Conservation (phyloP, 2,888 invertebrate genomes). For the Gerosis bhagava region DNA sequence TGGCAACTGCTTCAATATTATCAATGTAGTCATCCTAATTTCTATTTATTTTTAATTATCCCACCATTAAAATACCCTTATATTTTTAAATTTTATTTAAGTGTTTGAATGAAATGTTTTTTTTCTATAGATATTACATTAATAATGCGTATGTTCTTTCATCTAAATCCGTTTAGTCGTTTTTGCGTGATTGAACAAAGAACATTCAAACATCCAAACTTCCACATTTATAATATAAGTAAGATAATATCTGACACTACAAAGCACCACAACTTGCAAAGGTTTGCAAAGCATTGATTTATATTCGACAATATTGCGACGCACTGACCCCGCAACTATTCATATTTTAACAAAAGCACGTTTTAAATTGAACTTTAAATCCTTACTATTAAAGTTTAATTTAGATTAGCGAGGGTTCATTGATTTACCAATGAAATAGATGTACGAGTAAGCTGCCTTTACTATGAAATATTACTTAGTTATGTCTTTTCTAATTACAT, state of each 20-base stretch:
- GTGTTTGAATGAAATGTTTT: too few species aligned
- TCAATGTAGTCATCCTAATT: too few species aligned
- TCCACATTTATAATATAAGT: too few species aligned
- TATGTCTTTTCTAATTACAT: constrained; percentile 21
- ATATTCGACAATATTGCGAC: constrained; percentile 49
- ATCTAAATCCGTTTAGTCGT: too few species aligned
- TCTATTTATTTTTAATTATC: too few species aligned
- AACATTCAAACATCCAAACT: too few species aligned
- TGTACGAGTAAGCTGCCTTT: constrained; percentile 7
- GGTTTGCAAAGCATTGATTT: constrained; percentile 46
- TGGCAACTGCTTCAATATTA: too few species aligned
- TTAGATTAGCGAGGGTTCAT: background rate
- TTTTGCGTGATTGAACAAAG: too few species aligned
- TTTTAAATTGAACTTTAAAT: constrained; percentile 14
- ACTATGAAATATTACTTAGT: constrained; percentile 20
- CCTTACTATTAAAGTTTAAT: background rate
- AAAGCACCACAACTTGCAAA: constrained; percentile 26
- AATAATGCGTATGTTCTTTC: too few species aligned
- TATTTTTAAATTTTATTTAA: too few species aligned
- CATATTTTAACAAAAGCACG: constrained; percentile 32
- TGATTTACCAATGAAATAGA: constrained; percentile 15
- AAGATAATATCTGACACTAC: constrained; percentile 32
- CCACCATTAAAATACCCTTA: too few species aligned
- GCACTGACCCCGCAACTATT: constrained; percentile 44
- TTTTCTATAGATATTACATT: too few species aligned